Evolutionary conservation across 2,797 vertebrate genomes (phyloP).

Genomic region (Alauda arvensis): DNA sequence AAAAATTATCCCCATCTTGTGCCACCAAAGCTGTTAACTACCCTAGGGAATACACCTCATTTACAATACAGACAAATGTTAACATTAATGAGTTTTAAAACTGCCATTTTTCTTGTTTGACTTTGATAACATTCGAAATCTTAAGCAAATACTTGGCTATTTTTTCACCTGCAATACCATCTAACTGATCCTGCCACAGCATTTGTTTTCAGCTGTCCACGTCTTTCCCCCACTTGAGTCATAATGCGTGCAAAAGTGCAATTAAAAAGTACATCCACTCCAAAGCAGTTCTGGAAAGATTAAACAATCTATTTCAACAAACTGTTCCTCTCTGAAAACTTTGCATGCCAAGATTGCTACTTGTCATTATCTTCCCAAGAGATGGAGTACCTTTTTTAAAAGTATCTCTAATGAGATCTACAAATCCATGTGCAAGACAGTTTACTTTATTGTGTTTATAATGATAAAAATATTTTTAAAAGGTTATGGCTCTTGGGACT

Average conservation of each 20-base stretch:
- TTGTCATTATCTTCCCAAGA: conserved; percentile 61
- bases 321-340: conserved; percentile 54
- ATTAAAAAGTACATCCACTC: conserved; percentile 1
- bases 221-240: background rate
- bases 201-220: background rate
- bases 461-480: conserved; percentile 71
- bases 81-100: conserved; percentile 68
- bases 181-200: background rate
- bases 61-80: conserved; percentile 67
- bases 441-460: conserved; percentile 71
- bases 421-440: conserved; percentile 65
- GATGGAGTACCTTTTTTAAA: conserved; percentile 60
- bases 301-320: conserved; percentile 46
- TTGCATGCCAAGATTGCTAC: conserved; percentile 55
- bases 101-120: conserved; percentile 18
- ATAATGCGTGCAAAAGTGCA: background rate
- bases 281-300: conserved; percentile 20
- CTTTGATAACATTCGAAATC: conserved; percentile 24
- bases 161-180: conserved; percentile 13
- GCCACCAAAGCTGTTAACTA: conserved; percentile 73
- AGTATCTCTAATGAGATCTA: conserved; percentile 73
- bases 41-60: conserved; percentile 70
- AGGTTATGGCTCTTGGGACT: conserved; percentile 67
- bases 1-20: conserved; percentile 75
- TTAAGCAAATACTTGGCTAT: background rate